Evolutionary conservation across 2,888 invertebrate species (phyloP).

Genomic region (Noctua fimbriata): DNA sequence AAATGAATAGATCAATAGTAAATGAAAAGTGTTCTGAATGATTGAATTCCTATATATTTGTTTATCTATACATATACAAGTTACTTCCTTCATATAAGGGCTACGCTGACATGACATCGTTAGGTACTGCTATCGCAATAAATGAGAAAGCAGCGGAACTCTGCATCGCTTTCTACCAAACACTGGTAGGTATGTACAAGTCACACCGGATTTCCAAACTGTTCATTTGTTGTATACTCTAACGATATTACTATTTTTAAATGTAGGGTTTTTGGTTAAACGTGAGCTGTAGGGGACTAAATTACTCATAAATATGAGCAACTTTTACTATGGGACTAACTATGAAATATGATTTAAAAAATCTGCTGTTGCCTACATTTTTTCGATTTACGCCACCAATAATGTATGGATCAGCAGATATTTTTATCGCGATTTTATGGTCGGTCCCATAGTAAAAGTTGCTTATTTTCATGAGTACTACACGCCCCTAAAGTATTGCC

Average conservation of each 20-base stretch:
- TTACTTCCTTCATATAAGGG: conserved; percentile 44
- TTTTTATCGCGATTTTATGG: no score
- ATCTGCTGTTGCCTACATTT: no score
- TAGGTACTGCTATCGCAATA: conserved; percentile 44
- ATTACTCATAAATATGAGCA: no score
- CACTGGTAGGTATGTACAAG: conserved; percentile 55
- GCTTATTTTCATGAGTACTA: no score
- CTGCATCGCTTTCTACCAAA: conserved; percentile 63
- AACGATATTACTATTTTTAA: conserved; percentile 23
- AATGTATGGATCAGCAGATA: no score
- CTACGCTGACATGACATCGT: conserved; percentile 34
- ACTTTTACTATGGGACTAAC: no score
- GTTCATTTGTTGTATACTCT: conserved; percentile 10
- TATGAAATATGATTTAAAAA: no score
- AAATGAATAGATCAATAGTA: background rate
- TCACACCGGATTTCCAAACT: conserved; percentile 63
- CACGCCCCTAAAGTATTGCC: no score
- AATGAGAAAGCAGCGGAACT: conserved; percentile 62
- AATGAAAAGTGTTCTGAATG: background rate
- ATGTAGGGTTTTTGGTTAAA: no score
- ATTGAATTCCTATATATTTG: background rate
- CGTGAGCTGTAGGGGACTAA: no score
- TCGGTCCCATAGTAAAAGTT: no score
- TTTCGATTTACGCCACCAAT: no score
- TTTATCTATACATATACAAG: background rate